Evolutionary conservation across 2,888 invertebrate species (phyloP).

Genomic region (Yponomeuta cagnagella): DNA sequence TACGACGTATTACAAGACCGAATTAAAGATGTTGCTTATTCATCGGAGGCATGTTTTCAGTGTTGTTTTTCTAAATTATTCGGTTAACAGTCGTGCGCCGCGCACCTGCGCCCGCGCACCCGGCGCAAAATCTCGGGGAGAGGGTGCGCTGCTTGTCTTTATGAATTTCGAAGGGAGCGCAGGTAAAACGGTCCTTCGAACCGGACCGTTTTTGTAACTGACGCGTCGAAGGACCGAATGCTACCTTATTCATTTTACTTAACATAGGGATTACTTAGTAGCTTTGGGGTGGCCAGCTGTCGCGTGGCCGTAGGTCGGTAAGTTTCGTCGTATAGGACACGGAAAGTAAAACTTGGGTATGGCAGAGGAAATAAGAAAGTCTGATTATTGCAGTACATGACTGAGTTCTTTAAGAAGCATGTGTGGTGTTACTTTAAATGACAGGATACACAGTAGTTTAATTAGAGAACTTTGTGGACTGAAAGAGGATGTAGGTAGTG

Average conservation of each 20-base stretch:
- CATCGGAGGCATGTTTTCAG: slow-evolving; percentile 30
- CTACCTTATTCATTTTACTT: background rate
- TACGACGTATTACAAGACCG: slow-evolving; percentile 49
- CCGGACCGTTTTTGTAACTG: slow-evolving; percentile 11
- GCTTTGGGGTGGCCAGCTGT: background rate
- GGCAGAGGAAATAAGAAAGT: no score
- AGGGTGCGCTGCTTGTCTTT: slow-evolving; percentile 47
- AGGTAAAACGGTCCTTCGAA: slow-evolving; percentile 55
- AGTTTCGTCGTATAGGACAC: no score
- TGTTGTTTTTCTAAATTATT: slow-evolving; percentile 52
- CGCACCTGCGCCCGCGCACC: slow-evolving; percentile 65
- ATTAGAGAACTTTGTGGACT: no score
- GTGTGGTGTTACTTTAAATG: no score
- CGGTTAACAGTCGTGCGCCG: slow-evolving; percentile 57
- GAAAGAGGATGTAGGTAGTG: no score
- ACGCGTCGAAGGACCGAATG: background rate
- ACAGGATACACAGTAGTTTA: no score
- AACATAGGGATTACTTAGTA: background rate
- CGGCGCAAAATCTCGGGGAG: slow-evolving; percentile 60
- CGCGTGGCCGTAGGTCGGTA: background rate
- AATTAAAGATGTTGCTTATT: slow-evolving; percentile 22
- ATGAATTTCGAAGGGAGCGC: slow-evolving; percentile 33
- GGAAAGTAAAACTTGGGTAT: no score
- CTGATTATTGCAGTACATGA: no score
- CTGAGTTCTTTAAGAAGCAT: no score